Evolutionary conservation across 2,888 invertebrate genomes (phyloP), one percentile per base, ranked within the genome.

Genomic region (Timandra comae): DNA sequence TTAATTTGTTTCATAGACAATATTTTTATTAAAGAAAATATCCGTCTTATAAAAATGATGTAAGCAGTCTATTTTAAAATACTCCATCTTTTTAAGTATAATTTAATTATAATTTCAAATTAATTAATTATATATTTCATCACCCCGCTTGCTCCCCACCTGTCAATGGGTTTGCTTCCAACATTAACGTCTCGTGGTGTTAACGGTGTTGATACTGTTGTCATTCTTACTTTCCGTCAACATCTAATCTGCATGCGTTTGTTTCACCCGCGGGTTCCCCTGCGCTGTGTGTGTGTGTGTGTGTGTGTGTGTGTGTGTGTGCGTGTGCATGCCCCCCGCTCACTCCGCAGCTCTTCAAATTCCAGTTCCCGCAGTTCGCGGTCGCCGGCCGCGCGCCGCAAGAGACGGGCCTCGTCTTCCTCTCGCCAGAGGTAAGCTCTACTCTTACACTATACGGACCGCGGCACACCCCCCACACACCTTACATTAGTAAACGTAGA

Each of bases 261-360:
- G n/a, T n/a, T n/a, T n/a, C n/a, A n/a, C n/a, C n/a, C n/a, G n/a
- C n/a, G 60, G 66, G 55, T 47, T 55, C 57, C 61, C 69, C 65
- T 41, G 28, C 44, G 42, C 42, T 49, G 43, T 51, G 56, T 52
- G 51, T 54, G 49, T 40, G 53, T 44, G 47, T 32, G 39, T 34
- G 41, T 33, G 46, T 44, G 45, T 43, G 43, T 49, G 35, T 38
- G 46, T 41, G 41, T 43, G 45, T 35, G 42, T 35, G 40, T 45
- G 49, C 38, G 45, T 46, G 46, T 33, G 49, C 41, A 31, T 34
- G 44, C 46, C 46, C 43, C 57, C 52, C 65, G 63, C 61, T 80
- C 65, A 82, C 69, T 69, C 76, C 68, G 62, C 77, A 85, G 84
- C 80, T 84, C 87, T 74, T 88, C 88, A 68, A 75, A 85, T 77